Base-by-base conservation (phyloP, 2,113 vertebrate species). In the Vidua chalybeata region DNA sequence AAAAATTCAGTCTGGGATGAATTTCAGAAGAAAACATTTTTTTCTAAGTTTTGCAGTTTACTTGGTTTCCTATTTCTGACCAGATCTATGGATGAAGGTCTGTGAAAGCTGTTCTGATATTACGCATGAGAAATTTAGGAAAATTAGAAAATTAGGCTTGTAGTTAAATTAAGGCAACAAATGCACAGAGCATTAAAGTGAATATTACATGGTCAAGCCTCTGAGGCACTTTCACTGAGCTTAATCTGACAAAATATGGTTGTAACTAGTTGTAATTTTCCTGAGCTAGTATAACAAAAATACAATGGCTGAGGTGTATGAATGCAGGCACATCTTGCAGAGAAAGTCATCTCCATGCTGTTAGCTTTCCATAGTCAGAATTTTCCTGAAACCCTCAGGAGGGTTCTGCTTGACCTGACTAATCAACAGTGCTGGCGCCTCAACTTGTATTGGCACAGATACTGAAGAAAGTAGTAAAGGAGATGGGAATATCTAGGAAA, bases 381-480 rank as follows among this genome's bases (percentile, higher is more conserved):
- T 11, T 84, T 49, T 62, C 37, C 72, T 62, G 51, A 74, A 62
- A 31, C 6, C 6, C 23, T 35, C 7, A 63, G 43, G 30, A 78
- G 43, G 23, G 30, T 54, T 95, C 39, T 91, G 3, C 20, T 18
- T 51, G 28, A 11, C 43, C 15, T 31, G 67, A 15, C 6, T 41
- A 24, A 80, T 39, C 31, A 49, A 15, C 33, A 27, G 15, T 11
- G 15, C 12, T 86, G n/a, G 17, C 7, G 12, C 6, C 46, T 63
- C 0, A 0, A 48, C 13, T 46, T 35, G 12, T 43, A 46, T n/a
- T 39, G 46, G 31, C 27, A 80, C 0, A 0, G 28, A 55, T 55
- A 73, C 17, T 59, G n/a, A 46, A 33, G 27, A 83, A 79, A 52
- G 21, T 18, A n/a, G 6, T 69, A 48, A 58, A 79, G n/a, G 8